phyloP scores from a whole-genome alignment of 2,797 vertebrate species.

The Platalea minor region DNA sequence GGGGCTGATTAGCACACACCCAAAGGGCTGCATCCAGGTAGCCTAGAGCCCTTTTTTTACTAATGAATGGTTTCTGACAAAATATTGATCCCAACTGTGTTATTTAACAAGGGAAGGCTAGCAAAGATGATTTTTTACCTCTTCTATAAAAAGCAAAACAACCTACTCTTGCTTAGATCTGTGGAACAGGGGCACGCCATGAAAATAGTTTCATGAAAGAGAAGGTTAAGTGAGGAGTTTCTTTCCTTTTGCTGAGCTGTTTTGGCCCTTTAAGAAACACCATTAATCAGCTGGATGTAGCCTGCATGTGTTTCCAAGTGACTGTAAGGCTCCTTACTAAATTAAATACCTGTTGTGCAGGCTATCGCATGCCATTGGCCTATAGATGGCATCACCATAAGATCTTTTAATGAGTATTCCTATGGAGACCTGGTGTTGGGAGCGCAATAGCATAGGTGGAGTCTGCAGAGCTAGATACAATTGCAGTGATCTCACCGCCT shows the following conservation, averaged over 20 bases:
- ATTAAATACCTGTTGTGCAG: neutral
- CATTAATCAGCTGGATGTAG: neutral
- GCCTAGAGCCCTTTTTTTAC: neutral
- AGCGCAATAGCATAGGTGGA: neutral
- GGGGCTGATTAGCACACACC: neutral
- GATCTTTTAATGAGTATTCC: neutral
- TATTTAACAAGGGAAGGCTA: neutral
- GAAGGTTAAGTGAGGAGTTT: neutral
- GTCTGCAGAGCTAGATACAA: neutral
- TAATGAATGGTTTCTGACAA: neutral
- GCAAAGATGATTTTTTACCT: neutral
- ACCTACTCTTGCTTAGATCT: neutral
- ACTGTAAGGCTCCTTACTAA: neutral
- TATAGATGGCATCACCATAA: neutral
- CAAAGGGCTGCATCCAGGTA: neutral
- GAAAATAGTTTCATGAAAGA: neutral
- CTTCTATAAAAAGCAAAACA: neutral
- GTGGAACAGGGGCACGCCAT: neutral
- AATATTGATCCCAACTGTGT: neutral
- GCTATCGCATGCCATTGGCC: neutral
- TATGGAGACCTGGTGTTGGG: neutral
- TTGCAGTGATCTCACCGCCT: neutral
- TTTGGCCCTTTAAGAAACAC: neutral
- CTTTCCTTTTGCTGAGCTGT: neutral
- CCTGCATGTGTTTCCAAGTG: neutral